Percentiles rank a stretch among this genome's conserved stretches.
Conservation (phyloP, 2,113 vertebrate species). For the Percina caprodes region DNA sequence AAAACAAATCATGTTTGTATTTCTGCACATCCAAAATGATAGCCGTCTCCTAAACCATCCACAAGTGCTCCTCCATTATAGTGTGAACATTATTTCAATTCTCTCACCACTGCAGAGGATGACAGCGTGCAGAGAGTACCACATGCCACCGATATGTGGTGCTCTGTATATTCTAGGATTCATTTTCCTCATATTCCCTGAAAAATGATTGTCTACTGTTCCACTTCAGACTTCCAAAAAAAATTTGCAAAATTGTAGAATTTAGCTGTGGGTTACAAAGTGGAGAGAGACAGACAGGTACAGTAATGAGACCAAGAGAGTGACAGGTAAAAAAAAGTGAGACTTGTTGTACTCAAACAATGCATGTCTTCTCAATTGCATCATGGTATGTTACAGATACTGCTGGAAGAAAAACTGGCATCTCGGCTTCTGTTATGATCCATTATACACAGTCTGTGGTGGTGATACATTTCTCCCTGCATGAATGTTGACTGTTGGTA, state of each 20-base stretch:
- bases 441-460: conserved; percentile 3
- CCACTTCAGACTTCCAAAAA: conserved; percentile 16
- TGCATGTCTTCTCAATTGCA: conserved; percentile 49
- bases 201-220: conserved; percentile 16
- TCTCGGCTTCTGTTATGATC: conserved; percentile 17
- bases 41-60: not conserved
- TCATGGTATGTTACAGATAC: conserved; percentile 39
- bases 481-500: not conserved
- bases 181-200: not conserved
- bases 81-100: conserved; percentile 33
- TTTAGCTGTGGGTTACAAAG: conserved; percentile 8
- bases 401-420: conserved; percentile 4
- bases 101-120: conserved; percentile 10
- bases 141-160: not conserved
- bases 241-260: conserved; percentile 19
- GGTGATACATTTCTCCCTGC: conserved; percentile 17
- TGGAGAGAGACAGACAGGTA: conserved; percentile 12
- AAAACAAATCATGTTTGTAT: not conserved
- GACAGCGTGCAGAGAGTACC: conserved; percentile 4
- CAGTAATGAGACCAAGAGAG: conserved; percentile 32
- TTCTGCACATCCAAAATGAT: not conserved
- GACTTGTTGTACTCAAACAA: conserved; percentile 32
- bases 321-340: not conserved
- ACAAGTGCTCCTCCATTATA: not conserved
- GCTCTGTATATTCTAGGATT: conserved; percentile 1